These are phyloP conservation scores for Formica exsecta DNA, from an alignment of 1,140 invertebrate genomes.

Conservation along the genomic window DNA sequence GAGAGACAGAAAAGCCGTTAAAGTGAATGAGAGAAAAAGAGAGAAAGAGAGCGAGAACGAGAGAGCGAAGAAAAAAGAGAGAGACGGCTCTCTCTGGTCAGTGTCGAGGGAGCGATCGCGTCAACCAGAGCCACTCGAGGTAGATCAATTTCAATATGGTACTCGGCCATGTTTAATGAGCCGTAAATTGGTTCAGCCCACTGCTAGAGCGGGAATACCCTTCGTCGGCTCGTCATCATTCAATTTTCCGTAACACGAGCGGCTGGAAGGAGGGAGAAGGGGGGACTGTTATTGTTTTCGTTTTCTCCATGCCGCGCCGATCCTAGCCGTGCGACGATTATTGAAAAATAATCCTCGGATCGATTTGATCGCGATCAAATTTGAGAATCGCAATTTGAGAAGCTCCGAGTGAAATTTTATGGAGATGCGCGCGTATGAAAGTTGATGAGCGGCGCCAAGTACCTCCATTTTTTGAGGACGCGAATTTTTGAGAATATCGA, in stretches of 20 bases:
- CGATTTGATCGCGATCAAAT: constrained; percentile 19
- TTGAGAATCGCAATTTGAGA: constrained; percentile 33
- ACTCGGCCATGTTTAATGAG: constrained; percentile 75
- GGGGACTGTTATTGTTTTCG: background rate
- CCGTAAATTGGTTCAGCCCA: constrained; percentile 76
- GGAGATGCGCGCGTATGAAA: constrained; percentile 39
- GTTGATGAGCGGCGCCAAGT: background rate
- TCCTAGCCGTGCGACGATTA: background rate
- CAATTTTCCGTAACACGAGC: constrained; percentile 77
- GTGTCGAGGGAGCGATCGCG: constrained; percentile 32
- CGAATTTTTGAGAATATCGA: background rate
- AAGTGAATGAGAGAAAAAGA: background rate
- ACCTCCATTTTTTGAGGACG: background rate
- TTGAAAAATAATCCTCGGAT: constrained; percentile 51
- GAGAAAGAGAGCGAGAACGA: constrained; percentile 1
- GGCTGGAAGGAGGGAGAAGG: constrained; percentile 3
- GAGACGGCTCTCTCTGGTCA: background rate
- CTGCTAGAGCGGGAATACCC: constrained; percentile 40
- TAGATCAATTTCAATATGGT: constrained; percentile 67
- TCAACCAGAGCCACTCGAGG: constrained; percentile 31
- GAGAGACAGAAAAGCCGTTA: constrained; percentile 19
- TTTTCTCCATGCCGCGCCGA: background rate
- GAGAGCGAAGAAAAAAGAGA: background rate
- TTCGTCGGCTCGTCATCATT: constrained; percentile 64
- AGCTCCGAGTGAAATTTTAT: constrained; percentile 49